These are phyloP conservation scores for Microcaecilia unicolor DNA, from an alignment of 2,797 vertebrate genomes.

Conservation along the genomic window DNA sequence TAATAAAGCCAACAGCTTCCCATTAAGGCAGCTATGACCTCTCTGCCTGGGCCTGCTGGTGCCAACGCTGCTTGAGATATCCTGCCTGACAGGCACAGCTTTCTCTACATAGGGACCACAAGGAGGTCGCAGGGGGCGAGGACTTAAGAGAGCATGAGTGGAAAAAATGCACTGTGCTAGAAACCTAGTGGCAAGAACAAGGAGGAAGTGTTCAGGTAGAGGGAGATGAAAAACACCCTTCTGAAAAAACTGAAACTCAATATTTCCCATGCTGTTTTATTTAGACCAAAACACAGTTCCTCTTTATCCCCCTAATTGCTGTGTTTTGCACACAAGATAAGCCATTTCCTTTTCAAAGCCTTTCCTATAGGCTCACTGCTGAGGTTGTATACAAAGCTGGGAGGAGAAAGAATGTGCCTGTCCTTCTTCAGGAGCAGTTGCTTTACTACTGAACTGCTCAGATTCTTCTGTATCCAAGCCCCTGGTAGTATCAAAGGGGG, in stretches of 20 bases:
- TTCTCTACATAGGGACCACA: not conserved
- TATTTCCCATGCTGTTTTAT: constrained; percentile 1
- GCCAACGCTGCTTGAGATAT: constrained; percentile 27
- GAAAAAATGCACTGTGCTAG: constrained; percentile 9
- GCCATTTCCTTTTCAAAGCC: too few species aligned
- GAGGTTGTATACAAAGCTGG: too few species aligned
- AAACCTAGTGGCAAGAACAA: not conserved
- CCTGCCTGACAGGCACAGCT: constrained; percentile 3
- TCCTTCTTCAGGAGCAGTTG: too few species aligned
- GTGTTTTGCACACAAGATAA: constrained; percentile 4
- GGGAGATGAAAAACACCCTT: constrained; percentile 8
- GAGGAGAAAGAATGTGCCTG: too few species aligned
- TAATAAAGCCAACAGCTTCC: constrained; percentile 22
- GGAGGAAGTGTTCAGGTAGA: constrained; percentile 6
- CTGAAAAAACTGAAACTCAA: constrained; percentile 1
- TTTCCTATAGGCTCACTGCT: too few species aligned
- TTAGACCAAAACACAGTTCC: constrained; percentile 1
- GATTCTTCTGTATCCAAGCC: too few species aligned
- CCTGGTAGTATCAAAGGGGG: too few species aligned
- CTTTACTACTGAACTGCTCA: too few species aligned
- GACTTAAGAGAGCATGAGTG: too few species aligned
- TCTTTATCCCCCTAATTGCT: not conserved
- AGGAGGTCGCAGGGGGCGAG: too few species aligned
- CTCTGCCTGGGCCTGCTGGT: constrained; percentile 20
- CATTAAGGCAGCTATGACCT: constrained; percentile 28